Base-by-base conservation (phyloP, 2,888 invertebrate species). In the Liopterus haemorrhoidalis region DNA sequence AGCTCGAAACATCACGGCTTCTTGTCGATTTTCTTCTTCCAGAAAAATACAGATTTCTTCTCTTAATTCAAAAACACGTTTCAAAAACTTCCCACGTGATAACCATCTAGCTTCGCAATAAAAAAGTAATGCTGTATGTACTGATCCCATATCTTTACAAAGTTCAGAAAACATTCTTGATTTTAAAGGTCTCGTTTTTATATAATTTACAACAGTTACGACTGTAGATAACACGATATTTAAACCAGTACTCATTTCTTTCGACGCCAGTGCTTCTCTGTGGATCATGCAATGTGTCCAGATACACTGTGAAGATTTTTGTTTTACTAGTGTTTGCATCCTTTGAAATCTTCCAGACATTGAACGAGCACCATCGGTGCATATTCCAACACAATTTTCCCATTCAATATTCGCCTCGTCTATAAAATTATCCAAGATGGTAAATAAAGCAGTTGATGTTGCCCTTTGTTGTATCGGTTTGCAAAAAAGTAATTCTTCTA, bases 401-500 rank as follows among this genome's bases (percentile, higher is more conserved):
- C 50, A 54, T 12, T 49, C 40, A 21, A 53, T 36, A 33, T 28
- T 41, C 41, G 37, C 40, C 27, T 41, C 37, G 8, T 31, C 33
- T 19, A 53, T 21, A 52, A 50, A 51, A 24, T 40, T 14, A 24
- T 53, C 16, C 20, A 49, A 20, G 18, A 45, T 50, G 15, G 5
- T 28, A 49, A 49, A 51, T 43, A 53, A 43, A 21, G 36, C 51
- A 11, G 16, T 25, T 36, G 41, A 28, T 25, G 43, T 51, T 12
- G 52, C 35, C 22, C 33, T n/a, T n/a, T 33, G 33, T 30, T 39
- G 20, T 27, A 51, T 50, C 21, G 41, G 22, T 41, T 49, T 41
- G 42, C 51, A 54, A 49, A 54, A 54, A 14, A 54, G 39, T 22
- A 49, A 40, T 27, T 51, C 46, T 46, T 51, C 50, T 36, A 42